Evolutionary conservation across 2,113 vertebrate species (phyloP), one percentile per base, ranked within the genome.

Genomic region (Atlantisia rogersi): DNA sequence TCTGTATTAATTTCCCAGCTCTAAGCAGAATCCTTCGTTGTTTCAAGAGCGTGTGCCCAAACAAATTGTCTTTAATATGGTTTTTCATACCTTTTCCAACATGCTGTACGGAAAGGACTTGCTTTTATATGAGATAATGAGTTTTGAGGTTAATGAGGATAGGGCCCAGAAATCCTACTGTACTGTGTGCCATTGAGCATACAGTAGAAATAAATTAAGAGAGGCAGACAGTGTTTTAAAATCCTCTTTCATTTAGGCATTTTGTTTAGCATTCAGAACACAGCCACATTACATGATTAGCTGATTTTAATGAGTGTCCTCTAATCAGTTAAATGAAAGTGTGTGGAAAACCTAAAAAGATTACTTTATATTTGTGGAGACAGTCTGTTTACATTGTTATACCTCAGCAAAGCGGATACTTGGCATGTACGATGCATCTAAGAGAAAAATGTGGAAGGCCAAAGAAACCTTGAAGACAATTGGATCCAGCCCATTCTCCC

Each of bases 251-350:
- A 87, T 79, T 81, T 87, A 90, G 55, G 71, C 92, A 80, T 92
- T 97, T 95, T 95, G 92, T 79, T 97, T 95, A 96, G 74, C 86
- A 96, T 97, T 96, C 95, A 87, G 81, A 79, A 89, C 94, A 91
- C 94, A 94, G 46, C 83, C 77, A 46, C 78, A 35, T 84, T 91
- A 91, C 90, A 91, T 91, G 86, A 96, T 94, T 96, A 97, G 91
- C 95, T 89, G 91, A 87, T 96, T 95, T 96, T 96, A 96, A 97
- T 96, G 86, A 95, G 86, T 77, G 50, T 91, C 77, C n/a, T 84
- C 81, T 85, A 91, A 92, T 96, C 92, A 74, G 83, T 92, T 94
- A 95, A 92, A 87, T 88, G 29, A 52, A 90, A 94, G 44, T 76
- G 48, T 80, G 46, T 88, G 79, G 64, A 96, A 95, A 95, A 86